phyloP scores from a whole-genome alignment of 1,140 invertebrate species.

The Nephila pilipes region DNA sequence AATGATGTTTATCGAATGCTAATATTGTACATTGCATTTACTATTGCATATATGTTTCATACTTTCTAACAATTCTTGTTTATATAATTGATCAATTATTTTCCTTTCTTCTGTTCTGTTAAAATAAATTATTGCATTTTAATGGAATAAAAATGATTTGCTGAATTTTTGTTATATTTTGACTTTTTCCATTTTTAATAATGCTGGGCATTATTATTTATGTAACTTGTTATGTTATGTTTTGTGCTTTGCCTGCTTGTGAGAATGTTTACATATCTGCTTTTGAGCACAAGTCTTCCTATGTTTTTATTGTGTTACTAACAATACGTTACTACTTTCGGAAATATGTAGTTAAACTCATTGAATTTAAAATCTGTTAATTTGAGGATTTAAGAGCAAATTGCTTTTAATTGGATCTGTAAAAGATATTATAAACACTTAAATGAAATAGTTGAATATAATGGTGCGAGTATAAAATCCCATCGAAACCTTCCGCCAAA shows the following conservation, averaged over 20 bases:
- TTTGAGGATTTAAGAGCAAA: too few species aligned
- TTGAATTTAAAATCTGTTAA: too few species aligned
- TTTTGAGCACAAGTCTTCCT: slow-evolving; percentile 13
- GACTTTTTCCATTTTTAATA: neutral
- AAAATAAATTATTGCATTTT: neutral
- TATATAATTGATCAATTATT: too few species aligned
- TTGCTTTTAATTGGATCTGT: too few species aligned
- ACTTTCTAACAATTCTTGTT: neutral
- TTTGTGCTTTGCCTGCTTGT: slow-evolving; percentile 1
- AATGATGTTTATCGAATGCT: neutral
- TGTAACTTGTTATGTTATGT: neutral
- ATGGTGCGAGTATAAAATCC: too few species aligned
- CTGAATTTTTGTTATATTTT: neutral
- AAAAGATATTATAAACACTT: too few species aligned
- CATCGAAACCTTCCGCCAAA: too few species aligned
- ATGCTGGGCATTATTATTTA: slow-evolving; percentile 12
- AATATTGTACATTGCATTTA: neutral
- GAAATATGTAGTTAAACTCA: too few species aligned
- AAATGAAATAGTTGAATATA: too few species aligned
- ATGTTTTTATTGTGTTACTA: slow-evolving; percentile 6
- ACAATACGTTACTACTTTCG: neutral
- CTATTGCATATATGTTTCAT: neutral
- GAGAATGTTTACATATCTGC: slow-evolving; percentile 21
- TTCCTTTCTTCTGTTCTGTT: too few species aligned
- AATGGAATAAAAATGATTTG: neutral